Conservation (phyloP, 2,888 invertebrate species). For the Ischnus inquisitorius region DNA sequence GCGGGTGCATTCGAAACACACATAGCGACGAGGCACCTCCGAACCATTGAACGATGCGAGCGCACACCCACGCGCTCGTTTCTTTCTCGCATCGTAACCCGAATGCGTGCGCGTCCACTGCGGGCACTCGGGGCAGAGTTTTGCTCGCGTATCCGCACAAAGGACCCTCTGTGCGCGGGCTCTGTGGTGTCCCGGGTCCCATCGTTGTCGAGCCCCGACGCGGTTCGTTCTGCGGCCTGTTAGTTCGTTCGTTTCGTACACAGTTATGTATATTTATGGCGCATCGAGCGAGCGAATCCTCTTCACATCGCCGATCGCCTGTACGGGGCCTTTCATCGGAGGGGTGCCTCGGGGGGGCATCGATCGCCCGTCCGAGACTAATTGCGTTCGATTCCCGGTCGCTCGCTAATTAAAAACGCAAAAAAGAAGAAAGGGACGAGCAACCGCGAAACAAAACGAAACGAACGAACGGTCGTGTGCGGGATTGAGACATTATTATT, state of each 20-base stretch:
- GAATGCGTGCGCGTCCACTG: slow-evolving; percentile 53
- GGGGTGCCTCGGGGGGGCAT: slow-evolving; percentile 60
- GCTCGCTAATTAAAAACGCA: slow-evolving; percentile 61
- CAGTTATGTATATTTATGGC: slow-evolving; percentile 67
- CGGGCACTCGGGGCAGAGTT: slow-evolving; percentile 38
- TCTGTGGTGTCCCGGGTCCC: slow-evolving; percentile 54
- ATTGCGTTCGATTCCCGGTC: slow-evolving; percentile 68
- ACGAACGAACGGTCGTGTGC: slow-evolving; percentile 2
- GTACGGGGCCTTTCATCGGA: slow-evolving; percentile 38
- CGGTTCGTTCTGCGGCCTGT: slow-evolving; percentile 21
- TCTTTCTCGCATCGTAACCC: slow-evolving; percentile 22
- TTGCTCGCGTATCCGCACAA: slow-evolving; percentile 59
- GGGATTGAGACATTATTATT: slow-evolving; percentile 49
- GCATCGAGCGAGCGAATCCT: slow-evolving; percentile 58
- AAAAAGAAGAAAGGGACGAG: slow-evolving; percentile 17
- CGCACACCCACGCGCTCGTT: background rate
- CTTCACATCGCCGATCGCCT: slow-evolving; percentile 56
- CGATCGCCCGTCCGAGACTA: slow-evolving; percentile 68
- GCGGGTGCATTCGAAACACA: slow-evolving; percentile 39
- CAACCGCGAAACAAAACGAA: slow-evolving; percentile 11
- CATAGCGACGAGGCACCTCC: slow-evolving; percentile 35
- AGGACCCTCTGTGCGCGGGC: slow-evolving; percentile 60
- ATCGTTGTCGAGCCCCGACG: slow-evolving; percentile 40
- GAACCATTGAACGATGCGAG: slow-evolving; percentile 13
- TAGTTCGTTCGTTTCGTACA: slow-evolving; percentile 43